Percentiles rank a stretch among this genome's conserved stretches.
phyloP scores from a whole-genome alignment of 2,888 invertebrate species.

The Drosophila nr. fundita region DNA sequence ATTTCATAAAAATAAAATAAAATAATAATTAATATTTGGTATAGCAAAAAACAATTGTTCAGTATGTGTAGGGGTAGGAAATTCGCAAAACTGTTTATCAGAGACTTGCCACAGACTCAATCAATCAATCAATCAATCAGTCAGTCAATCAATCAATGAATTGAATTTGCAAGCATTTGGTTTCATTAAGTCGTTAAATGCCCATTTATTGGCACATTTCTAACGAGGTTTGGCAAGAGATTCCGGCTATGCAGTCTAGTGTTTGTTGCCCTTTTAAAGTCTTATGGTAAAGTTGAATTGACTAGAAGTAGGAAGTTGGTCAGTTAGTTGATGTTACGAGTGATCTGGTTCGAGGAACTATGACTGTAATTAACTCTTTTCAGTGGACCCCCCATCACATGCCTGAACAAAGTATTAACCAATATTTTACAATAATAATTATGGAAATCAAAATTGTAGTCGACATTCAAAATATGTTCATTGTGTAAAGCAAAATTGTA shows the following conservation, averaged over 20 bases:
- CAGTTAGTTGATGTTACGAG: conserved; percentile 20
- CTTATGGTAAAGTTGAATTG: conserved; percentile 48
- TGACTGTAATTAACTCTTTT: background rate
- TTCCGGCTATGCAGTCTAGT: conserved; percentile 20
- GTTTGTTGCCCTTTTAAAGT: conserved; percentile 34
- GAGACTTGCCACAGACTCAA: conserved; percentile 9
- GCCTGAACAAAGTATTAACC: conserved; percentile 38
- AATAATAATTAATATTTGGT: conserved; percentile 38
- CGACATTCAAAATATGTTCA: conserved; percentile 54
- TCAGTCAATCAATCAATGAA: background rate
- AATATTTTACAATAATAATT: conserved; percentile 14
- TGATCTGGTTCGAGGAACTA: conserved; percentile 25
- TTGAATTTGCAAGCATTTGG: conserved; percentile 15
- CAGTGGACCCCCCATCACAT: conserved; percentile 17
- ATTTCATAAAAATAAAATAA: conserved; percentile 38
- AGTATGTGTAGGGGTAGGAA: conserved; percentile 35
- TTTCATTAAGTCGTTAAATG: conserved; percentile 17
- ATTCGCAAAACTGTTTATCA: conserved; percentile 3
- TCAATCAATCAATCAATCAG: background rate
- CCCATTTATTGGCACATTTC: conserved; percentile 27
- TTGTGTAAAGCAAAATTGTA: conserved; percentile 14
- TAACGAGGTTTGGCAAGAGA: conserved; percentile 38
- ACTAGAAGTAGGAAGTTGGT: conserved; percentile 59
- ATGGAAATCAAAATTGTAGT: conserved; percentile 11
- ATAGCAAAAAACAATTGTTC: conserved; percentile 38